phyloP scores from a whole-genome alignment of 92 coral and sea anemone species.

The Muricea muricata region DNA sequence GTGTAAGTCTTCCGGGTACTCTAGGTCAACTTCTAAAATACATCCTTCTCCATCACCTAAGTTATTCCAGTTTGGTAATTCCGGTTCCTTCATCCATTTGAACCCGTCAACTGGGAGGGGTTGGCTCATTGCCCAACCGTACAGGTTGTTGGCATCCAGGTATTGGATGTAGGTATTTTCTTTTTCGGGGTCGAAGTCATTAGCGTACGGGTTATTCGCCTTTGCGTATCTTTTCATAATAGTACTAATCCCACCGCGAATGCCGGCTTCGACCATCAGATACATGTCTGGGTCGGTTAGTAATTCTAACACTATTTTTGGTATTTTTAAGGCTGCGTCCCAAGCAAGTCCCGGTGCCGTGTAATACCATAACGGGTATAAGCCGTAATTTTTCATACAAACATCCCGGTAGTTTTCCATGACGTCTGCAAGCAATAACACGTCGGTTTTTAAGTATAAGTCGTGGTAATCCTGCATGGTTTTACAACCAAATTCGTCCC shows the following conservation, averaged over 20 bases:
- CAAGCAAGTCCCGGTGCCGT: conserved; percentile 31
- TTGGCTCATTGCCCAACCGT: too few species aligned
- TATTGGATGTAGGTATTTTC: too few species aligned
- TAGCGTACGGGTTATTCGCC: neutral
- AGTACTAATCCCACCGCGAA: conserved; percentile 1
- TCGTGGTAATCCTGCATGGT: conserved; percentile 21
- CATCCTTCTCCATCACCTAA: too few species aligned
- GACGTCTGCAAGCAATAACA: conserved; percentile 2
- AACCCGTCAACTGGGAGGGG: too few species aligned
- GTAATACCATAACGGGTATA: conserved; percentile 13
- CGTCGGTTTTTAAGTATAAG: conserved; percentile 20
- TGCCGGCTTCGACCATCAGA: neutral
- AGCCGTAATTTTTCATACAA: neutral
- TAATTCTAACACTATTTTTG: neutral
- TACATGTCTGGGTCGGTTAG: conserved; percentile 18
- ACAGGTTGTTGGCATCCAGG: too few species aligned
- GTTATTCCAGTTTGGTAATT: too few species aligned
- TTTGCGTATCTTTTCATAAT: neutral
- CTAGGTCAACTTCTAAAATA: too few species aligned
- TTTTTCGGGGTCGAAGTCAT: too few species aligned
- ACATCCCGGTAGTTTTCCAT: conserved; percentile 7
- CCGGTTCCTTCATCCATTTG: too few species aligned
- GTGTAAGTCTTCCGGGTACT: too few species aligned
- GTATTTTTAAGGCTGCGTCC: conserved; percentile 23
- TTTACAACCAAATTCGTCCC: neutral